phyloP scores from a whole-genome alignment of 1,140 invertebrate species.

The Helicoverpa armigera region DNA sequence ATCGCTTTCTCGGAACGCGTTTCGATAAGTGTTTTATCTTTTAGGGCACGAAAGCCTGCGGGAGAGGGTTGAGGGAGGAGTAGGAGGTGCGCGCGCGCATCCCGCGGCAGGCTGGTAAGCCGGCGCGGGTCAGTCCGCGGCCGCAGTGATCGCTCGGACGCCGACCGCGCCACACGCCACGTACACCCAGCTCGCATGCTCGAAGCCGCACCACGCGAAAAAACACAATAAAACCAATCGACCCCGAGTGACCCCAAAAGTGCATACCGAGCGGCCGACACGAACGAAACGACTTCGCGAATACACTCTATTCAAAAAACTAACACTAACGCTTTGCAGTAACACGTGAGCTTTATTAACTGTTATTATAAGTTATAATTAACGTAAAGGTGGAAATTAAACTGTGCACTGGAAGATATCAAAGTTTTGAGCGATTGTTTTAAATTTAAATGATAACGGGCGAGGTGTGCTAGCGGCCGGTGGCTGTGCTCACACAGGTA shows the following conservation, averaged over 20 bases:
- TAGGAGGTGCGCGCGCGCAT: conserved; percentile 63
- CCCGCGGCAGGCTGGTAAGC: conserved; percentile 51
- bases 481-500: conserved; percentile 67
- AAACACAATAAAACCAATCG: conserved; percentile 64
- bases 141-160: conserved; percentile 76
- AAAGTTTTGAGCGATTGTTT: conserved; percentile 49
- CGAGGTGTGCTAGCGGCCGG: conserved; percentile 54
- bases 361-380: conserved; percentile 61
- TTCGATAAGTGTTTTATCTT: conserved; percentile 65
- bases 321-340: conserved; percentile 68
- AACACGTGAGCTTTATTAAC: conserved; percentile 74
- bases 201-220: conserved; percentile 50
- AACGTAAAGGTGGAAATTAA: conserved; percentile 68
- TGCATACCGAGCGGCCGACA: conserved; percentile 69
- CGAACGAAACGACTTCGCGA: conserved; percentile 78
- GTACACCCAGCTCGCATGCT: conserved; percentile 52
- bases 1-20: conserved; percentile 65
- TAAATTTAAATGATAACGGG: conserved; percentile 72
- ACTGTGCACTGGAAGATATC: conserved; percentile 67
- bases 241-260: conserved; percentile 78
- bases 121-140: conserved; percentile 33
- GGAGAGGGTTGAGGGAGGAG: conserved; percentile 58
- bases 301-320: conserved; percentile 57
- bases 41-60: conserved; percentile 67
- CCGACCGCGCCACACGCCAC: conserved; percentile 66